Evolutionary conservation across 2,888 invertebrate genomes (phyloP).

Genomic region (Leptopilina myrica): DNA sequence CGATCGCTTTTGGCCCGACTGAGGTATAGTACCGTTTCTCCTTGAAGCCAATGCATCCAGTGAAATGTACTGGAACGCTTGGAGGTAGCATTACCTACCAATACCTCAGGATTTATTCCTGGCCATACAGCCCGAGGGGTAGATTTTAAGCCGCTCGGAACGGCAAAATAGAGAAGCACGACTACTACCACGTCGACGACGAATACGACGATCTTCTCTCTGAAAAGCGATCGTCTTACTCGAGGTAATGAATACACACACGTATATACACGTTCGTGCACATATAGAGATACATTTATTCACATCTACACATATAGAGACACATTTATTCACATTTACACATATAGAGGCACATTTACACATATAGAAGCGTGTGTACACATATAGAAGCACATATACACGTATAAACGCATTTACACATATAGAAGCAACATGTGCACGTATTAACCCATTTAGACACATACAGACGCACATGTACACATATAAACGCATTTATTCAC

Average conservation of each 20-base stretch:
- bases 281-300: too few species aligned
- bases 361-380: too few species aligned
- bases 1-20: conserved; percentile 56
- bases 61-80: conserved; percentile 69
- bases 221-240: conserved; percentile 27
- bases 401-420: too few species aligned
- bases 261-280: too few species aligned
- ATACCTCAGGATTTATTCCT: conserved; percentile 68
- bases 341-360: too few species aligned
- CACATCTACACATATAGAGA: too few species aligned
- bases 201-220: conserved; percentile 8
- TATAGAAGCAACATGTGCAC: too few species aligned
- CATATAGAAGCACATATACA: too few species aligned
- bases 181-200: neutral
- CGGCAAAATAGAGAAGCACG: conserved; percentile 32
- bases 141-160: conserved; percentile 36
- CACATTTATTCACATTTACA: too few species aligned
- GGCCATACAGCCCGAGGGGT: conserved; percentile 54
- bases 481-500: neutral
- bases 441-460: too few species aligned
- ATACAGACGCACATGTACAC: too few species aligned
- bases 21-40: conserved; percentile 51
- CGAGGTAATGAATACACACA: conserved; percentile 26
- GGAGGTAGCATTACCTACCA: conserved; percentile 66
- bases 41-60: conserved; percentile 64